Conservation (phyloP, 1,140 invertebrate species). For the Meloidogyne hapla region DNA sequence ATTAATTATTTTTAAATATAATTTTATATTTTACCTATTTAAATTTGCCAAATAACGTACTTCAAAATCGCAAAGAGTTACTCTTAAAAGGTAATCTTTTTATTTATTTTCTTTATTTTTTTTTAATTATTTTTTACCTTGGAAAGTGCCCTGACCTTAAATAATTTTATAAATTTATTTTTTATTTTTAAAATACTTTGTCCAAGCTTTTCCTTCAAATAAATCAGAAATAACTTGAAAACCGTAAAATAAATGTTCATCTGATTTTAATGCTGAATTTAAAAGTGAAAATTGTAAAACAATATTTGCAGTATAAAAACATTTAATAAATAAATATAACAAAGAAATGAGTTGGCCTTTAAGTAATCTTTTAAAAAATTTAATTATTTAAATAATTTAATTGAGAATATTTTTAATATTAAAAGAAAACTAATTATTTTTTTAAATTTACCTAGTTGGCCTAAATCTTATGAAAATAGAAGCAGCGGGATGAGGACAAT, state of each 20-base stretch:
- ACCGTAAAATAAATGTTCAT: constrained; percentile 83
- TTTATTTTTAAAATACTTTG: constrained; percentile 37
- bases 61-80: constrained; percentile 68
- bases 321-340: constrained; percentile 66
- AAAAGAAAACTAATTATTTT: constrained; percentile 1
- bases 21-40: constrained; percentile 45
- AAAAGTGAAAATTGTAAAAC: constrained; percentile 95
- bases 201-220: constrained; percentile 65
- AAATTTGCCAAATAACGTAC: constrained; percentile 66
- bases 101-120: not conserved
- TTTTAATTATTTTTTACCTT: not conserved
- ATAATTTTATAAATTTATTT: not conserved
- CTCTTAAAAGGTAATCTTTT: constrained; percentile 65
- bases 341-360: constrained; percentile 67
- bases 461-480: constrained; percentile 44
- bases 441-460: constrained; percentile 43
- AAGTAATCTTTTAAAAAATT: constrained; percentile 61
- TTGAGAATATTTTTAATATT: not conserved
- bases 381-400: constrained; percentile 22
- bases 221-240: constrained; percentile 75
- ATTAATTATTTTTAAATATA: not conserved
- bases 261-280: constrained; percentile 88
- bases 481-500: constrained; percentile 42
- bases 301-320: constrained; percentile 75
- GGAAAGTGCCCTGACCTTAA: not conserved